Evolutionary conservation across 2,113 vertebrate genomes (phyloP), one percentile per base, ranked within the genome.

Genomic region (Pangasianodon gigas): DNA sequence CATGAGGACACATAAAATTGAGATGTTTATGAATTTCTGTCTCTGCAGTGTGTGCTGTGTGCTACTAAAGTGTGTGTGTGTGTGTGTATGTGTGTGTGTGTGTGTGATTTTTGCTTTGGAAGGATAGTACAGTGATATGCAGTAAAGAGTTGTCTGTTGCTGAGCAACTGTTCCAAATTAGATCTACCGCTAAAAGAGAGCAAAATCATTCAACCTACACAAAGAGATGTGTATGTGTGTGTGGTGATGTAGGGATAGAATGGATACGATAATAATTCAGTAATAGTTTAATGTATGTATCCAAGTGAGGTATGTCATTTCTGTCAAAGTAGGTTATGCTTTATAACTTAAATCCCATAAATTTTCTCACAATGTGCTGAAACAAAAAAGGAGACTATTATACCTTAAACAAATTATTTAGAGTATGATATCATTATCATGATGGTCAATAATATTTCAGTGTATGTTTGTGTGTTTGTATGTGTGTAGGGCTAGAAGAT

Each of bases 151-250:
- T 41, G 83, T 89, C 91, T 89, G 91, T 92, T 92, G 91, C 91
- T 90, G 89, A 90, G 91, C 89, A 90, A 92, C 89, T 89, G 87
- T 90, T 86, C 91, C 52, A 80, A 84, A 89, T 92, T 71, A 85
- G 89, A 71, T 44, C 54, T 67, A 32, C 84, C 51, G 37, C 65
- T 89, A 90, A 92, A 92, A 54, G 62, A 77, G 79, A 90, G 81
- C 56, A 87, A 87, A 90, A 48, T 83, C 46, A 75, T 89, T 90
- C 60, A 85, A 24, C 82, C 74, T 85, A 85, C 79, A 86, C 32
- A 86, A 37, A 74, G 65, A 58, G 67, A 62, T 58, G 8, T 79
- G 14, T 14, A 24, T 37, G 69, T 85, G 60, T 87, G n/a, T 87
- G 9, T 29, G 6, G 41, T 48, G 65, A 58, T 41, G 2, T 26